A percentile compares a stretch with the other conserved stretches of the same genome.
Conservation (phyloP, 2,888 invertebrate genomes). For the Plagiodera versicolora region DNA sequence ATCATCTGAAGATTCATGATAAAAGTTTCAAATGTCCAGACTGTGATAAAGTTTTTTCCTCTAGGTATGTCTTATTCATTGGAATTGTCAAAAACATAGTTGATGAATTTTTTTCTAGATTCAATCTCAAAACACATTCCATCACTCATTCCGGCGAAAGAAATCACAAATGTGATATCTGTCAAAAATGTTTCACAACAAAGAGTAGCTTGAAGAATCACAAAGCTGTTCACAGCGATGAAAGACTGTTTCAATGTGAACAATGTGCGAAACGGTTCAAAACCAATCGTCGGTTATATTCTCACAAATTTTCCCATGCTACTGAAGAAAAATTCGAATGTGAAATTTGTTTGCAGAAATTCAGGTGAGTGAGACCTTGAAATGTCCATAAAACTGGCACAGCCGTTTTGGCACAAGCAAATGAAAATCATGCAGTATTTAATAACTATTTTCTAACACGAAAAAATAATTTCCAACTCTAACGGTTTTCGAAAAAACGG, state of each 20-base stretch:
- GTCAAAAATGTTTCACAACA: constrained; percentile 39
- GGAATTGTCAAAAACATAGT: too few species aligned
- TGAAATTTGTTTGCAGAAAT: constrained; percentile 56
- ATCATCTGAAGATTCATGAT: constrained; percentile 58
- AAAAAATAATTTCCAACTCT: too few species aligned
- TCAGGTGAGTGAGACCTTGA: constrained; percentile 39
- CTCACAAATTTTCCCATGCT: constrained; percentile 51
- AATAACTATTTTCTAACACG: too few species aligned
- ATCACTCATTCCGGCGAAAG: constrained; percentile 44
- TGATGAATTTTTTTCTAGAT: constrained; percentile 31
- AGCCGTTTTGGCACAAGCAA: too few species aligned
- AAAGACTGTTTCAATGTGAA: constrained; percentile 39
- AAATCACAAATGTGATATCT: constrained; percentile 41
- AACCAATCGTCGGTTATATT: constrained; percentile 42
- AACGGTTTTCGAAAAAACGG: too few species aligned
- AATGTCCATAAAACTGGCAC: too few species aligned
- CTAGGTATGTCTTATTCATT: constrained; percentile 30
- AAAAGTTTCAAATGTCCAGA: constrained; percentile 49
- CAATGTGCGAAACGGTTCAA: constrained; percentile 43
- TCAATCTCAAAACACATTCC: constrained; percentile 43
- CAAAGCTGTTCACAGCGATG: constrained; percentile 40
- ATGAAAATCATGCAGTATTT: too few species aligned
- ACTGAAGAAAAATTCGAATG: constrained; percentile 59
- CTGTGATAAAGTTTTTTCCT: constrained; percentile 42
- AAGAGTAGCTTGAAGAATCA: constrained; percentile 44